Percentiles rank a stretch among this genome's conserved stretches.
Evolutionary conservation across 2,888 invertebrate species (phyloP).

Genomic region (Polydesmus complanatus): DNA sequence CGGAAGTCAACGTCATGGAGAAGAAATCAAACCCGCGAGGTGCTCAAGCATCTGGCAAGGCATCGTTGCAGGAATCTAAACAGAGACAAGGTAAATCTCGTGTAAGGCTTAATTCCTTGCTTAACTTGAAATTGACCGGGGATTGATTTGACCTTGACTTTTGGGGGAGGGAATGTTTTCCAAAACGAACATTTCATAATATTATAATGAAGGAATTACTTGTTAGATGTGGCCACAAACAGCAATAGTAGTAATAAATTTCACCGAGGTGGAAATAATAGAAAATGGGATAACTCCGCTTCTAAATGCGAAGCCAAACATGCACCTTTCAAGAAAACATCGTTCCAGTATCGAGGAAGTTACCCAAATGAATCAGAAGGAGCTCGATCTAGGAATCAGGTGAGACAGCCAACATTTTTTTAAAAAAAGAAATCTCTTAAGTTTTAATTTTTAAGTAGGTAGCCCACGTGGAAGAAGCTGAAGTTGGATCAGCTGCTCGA

Average conservation of each 20-base stretch:
- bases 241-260: neutral
- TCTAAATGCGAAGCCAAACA: neutral
- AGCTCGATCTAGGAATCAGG: neutral
- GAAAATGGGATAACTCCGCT: neutral
- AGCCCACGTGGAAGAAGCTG: conserved; percentile 45
- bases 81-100: neutral
- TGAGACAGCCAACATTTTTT: neutral
- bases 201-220: too few species aligned
- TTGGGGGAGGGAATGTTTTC: too few species aligned
- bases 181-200: too few species aligned
- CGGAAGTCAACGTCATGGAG: neutral
- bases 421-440: neutral
- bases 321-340: neutral
- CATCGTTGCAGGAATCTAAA: neutral
- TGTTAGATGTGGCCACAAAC: too few species aligned
- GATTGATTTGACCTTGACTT: too few species aligned
- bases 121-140: neutral
- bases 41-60: neutral
- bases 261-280: neutral
- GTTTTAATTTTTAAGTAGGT: conserved; percentile 27
- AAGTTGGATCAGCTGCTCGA: conserved; percentile 67
- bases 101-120: neutral
- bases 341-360: neutral
- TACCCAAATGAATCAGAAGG: neutral
- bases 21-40: neutral